Evolutionary conservation across 2,888 invertebrate genomes (phyloP).

Genomic region (Eudasyphora cyanicolor): DNA sequence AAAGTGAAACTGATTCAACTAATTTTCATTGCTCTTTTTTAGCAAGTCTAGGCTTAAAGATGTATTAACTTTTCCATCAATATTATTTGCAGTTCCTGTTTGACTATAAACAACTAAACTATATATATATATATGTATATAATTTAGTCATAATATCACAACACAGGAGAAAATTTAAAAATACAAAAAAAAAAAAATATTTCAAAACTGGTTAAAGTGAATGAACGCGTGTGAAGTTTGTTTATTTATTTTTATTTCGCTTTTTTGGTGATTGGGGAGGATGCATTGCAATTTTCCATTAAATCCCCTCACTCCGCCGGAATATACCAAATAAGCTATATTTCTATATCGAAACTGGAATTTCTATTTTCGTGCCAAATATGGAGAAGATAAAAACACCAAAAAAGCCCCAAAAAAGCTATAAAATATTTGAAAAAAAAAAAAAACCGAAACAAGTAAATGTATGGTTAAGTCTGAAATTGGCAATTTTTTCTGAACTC

Average conservation of each 20-base stretch:
- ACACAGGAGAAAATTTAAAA: neutral
- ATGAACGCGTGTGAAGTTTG: slow-evolving; percentile 33
- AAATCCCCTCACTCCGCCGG: no score
- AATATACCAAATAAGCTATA: neutral
- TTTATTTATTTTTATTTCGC: no score
- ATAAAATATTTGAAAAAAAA: neutral
- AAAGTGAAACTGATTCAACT: neutral
- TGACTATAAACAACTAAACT: neutral
- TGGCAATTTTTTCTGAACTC: slow-evolving; percentile 6
- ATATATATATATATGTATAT: neutral
- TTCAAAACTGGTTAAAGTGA: slow-evolving; percentile 22
- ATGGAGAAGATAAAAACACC: neutral
- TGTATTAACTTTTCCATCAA: neutral
- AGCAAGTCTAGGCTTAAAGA: no score
- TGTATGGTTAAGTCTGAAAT: neutral
- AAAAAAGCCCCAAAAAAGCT: neutral
- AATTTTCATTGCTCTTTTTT: no score
- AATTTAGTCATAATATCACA: neutral
- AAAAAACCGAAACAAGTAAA: neutral
- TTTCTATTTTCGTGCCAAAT: slow-evolving; percentile 6
- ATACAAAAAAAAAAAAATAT: neutral
- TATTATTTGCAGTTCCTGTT: slow-evolving; percentile 3
- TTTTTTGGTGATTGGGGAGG: neutral
- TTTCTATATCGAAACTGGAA: slow-evolving; percentile 6
- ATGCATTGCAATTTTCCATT: neutral